These are phyloP conservation scores for Thalpophila matura DNA, from an alignment of 2,888 invertebrate genomes.

Conservation along the genomic window DNA sequence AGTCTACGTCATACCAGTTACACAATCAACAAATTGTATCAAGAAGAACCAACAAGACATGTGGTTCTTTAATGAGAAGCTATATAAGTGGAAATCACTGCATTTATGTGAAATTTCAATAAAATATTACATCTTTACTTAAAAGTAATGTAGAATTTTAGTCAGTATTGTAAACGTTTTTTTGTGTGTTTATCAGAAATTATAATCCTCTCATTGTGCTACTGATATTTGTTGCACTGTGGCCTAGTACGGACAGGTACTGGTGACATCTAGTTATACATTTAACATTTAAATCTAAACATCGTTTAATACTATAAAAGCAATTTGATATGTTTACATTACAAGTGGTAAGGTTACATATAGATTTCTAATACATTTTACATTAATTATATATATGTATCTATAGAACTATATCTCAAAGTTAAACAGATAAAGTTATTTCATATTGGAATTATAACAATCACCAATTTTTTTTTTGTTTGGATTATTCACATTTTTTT, in stretches of 20 bases:
- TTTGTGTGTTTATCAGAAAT: background rate
- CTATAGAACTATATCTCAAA: background rate
- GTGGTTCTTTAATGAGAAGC: too few species aligned
- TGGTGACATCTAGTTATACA: conserved; percentile 49
- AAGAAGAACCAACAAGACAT: background rate
- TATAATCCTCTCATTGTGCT: background rate
- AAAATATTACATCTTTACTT: too few species aligned
- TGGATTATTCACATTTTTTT: background rate
- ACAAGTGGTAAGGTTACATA: conserved; percentile 37
- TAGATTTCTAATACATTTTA: conserved; percentile 28
- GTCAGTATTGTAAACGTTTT: background rate
- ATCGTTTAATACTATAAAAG: conserved; percentile 34
- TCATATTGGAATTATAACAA: too few species aligned
- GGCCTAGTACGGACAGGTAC: conserved; percentile 52
- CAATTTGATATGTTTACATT: conserved; percentile 55
- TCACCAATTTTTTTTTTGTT: background rate
- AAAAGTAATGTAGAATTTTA: too few species aligned
- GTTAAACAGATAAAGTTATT: background rate
- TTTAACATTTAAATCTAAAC: conserved; percentile 43
- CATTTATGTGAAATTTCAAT: too few species aligned
- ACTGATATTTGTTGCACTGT: conserved; percentile 43
- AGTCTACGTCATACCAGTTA: conserved; percentile 30
- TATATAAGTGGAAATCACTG: too few species aligned
- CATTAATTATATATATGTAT: background rate
- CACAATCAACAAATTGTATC: background rate